These are phyloP conservation scores for Euspilapteryx auroguttella DNA, from an alignment of 2,888 invertebrate species.

Conservation along the genomic window DNA sequence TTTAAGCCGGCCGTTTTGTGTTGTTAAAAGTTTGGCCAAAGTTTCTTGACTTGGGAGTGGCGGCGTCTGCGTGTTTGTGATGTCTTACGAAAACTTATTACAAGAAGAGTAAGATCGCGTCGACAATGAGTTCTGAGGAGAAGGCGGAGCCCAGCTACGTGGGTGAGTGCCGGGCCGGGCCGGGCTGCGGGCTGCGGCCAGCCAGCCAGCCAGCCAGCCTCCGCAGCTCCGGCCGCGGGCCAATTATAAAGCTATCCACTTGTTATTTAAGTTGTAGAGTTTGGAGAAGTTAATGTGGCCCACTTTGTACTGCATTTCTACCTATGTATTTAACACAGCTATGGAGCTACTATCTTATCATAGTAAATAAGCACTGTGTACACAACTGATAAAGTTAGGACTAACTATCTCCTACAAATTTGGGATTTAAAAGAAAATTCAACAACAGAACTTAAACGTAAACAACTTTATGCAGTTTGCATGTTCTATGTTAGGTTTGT, in stretches of 20 bases:
- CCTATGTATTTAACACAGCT: no score
- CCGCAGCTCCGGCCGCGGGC: slow-evolving; percentile 11
- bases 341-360: no score
- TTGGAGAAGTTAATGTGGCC: no score
- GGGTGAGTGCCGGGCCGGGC: slow-evolving; percentile 37
- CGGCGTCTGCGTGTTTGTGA: slow-evolving; percentile 37
- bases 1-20: background rate
- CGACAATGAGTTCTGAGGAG: slow-evolving; percentile 12
- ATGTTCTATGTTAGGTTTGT: no score
- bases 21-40: slow-evolving; percentile 15
- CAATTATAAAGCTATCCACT: no score
- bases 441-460: no score
- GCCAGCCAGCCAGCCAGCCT: slow-evolving; percentile 12
- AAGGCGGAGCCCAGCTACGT: slow-evolving; percentile 39
- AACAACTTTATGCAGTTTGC: no score
- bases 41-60: slow-evolving; percentile 27
- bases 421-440: no score
- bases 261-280: no score
- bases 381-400: slow-evolving; percentile 18
- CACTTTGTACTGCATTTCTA: no score
- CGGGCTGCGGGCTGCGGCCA: no score
- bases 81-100: slow-evolving; percentile 35
- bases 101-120: slow-evolving; percentile 15
- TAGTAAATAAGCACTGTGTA: no score
- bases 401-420: slow-evolving; percentile 17